Conservation (phyloP, 2,797 vertebrate species). For the Danionella dracula region DNA sequence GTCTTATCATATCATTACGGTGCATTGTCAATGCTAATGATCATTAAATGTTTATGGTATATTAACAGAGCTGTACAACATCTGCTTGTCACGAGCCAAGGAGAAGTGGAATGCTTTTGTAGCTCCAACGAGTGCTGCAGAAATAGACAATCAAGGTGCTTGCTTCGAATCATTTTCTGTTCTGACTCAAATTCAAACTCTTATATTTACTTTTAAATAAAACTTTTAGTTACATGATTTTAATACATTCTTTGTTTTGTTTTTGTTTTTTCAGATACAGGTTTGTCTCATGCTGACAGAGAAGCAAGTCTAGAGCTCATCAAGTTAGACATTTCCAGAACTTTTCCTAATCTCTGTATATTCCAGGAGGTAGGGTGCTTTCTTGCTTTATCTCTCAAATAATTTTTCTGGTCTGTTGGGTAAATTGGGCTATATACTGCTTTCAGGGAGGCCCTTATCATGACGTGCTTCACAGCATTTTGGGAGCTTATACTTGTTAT, state of each 20-base stretch:
- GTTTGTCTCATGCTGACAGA: constrained; percentile 77
- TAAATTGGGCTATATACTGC: neutral
- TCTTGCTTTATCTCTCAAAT: no score
- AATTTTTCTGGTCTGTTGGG: neutral
- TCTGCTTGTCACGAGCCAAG: constrained; percentile 86
- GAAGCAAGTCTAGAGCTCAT: constrained; percentile 94
- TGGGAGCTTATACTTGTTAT: constrained; percentile 97
- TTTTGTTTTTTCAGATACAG: constrained; percentile 62
- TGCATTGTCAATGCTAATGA: neutral
- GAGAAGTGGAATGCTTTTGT: constrained; percentile 80
- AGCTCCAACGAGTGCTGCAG: constrained; percentile 58
- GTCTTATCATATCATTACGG: neutral
- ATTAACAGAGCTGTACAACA: constrained; percentile 82
- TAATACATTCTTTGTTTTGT: neutral
- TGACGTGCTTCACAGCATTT: constrained; percentile 89
- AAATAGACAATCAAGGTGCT: constrained; percentile 77
- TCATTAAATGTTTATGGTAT: neutral
- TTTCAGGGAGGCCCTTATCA: constrained; percentile 94
- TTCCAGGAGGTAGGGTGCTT: constrained; percentile 83
- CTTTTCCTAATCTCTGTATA: constrained; percentile 91
- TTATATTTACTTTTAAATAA: no score
- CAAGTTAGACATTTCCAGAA: constrained; percentile 94
- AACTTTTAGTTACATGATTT: no score
- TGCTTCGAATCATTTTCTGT: neutral
- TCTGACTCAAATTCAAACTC: no score